A percentile compares a stretch with the other conserved stretches of the same genome.
These are phyloP conservation scores for Tinea pellionella DNA, from an alignment of 2,888 invertebrate species.

Conservation along the genomic window DNA sequence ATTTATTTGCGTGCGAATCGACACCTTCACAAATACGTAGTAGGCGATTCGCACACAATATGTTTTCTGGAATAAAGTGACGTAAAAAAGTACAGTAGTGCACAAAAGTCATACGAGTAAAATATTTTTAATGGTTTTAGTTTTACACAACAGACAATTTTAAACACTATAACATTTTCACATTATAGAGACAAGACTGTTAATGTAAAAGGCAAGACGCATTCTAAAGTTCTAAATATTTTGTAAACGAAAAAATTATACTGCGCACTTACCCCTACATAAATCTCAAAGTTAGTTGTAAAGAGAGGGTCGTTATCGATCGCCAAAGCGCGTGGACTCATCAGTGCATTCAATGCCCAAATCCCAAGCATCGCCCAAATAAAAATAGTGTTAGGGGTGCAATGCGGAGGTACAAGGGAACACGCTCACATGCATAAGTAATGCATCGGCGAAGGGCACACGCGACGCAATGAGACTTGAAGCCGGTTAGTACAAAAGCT, in stretches of 20 bases:
- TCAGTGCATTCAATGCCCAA: constrained; percentile 46
- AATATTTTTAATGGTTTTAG: no score
- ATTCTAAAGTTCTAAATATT: constrained; percentile 20
- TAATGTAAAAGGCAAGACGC: no score
- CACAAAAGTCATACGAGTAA: no score
- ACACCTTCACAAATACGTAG: no score
- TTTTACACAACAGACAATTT: no score
- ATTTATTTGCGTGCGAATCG: no score
- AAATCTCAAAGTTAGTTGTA: neutral
- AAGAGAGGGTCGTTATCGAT: constrained; percentile 28
- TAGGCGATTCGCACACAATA: no score
- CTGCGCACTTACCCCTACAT: neutral
- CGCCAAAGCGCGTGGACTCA: constrained; percentile 42
- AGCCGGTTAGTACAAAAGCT: constrained; percentile 4
- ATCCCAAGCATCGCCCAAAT: constrained; percentile 43
- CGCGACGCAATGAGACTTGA: constrained; percentile 36
- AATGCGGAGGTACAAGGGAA: constrained; percentile 19
- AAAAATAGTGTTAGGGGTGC: constrained; percentile 37
- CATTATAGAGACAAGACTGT: no score
- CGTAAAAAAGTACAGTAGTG: no score
- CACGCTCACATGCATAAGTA: constrained; percentile 54
- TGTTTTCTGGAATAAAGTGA: no score
- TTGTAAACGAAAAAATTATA: no score
- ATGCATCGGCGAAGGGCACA: constrained; percentile 60
- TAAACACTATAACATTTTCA: no score